A percentile compares a stretch with the other conserved stretches of the same genome.
These are phyloP conservation scores for Triplophysa siluroides DNA, from an alignment of 2,113 vertebrate genomes.

Conservation along the genomic window DNA sequence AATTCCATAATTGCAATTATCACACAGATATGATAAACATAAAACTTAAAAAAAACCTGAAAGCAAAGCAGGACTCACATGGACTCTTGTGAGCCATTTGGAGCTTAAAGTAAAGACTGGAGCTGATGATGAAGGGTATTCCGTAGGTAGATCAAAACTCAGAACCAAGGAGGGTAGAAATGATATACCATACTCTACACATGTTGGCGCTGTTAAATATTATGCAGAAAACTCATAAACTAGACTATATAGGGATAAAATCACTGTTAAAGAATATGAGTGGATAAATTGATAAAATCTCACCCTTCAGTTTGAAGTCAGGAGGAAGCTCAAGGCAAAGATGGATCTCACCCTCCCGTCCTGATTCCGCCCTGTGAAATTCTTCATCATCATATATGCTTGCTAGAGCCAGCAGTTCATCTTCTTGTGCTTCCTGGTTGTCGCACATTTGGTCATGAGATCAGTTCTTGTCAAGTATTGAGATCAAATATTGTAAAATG, in stretches of 20 bases:
- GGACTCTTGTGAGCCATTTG: slow-evolving; percentile 90
- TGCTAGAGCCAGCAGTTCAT: slow-evolving; percentile 93
- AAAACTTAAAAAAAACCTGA: neutral
- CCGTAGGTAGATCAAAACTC: slow-evolving; percentile 89
- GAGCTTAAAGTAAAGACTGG: slow-evolving; percentile 90
- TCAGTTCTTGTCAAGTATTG: neutral
- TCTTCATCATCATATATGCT: slow-evolving; percentile 96
- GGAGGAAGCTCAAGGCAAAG: slow-evolving; percentile 86
- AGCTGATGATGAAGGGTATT: slow-evolving; percentile 86
- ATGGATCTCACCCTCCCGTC: slow-evolving; percentile 88
- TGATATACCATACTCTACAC: slow-evolving; percentile 80
- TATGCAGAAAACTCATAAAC: neutral
- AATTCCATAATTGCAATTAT: neutral
- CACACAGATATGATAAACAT: neutral
- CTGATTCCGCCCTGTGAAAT: slow-evolving; percentile 83
- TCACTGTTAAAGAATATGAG: neutral
- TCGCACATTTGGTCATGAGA: slow-evolving; percentile 87
- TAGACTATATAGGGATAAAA: neutral
- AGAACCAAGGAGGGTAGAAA: slow-evolving; percentile 93
- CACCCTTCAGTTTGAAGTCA: slow-evolving; percentile 89
- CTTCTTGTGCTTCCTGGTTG: slow-evolving; percentile 91
- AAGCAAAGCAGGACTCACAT: slow-evolving; percentile 71
- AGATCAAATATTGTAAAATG: neutral
- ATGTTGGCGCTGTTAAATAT: slow-evolving; percentile 73
- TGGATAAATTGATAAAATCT: slow-evolving; percentile 41